phyloP scores from a whole-genome alignment of 2,888 invertebrate species.

The Cantharis rustica region DNA sequence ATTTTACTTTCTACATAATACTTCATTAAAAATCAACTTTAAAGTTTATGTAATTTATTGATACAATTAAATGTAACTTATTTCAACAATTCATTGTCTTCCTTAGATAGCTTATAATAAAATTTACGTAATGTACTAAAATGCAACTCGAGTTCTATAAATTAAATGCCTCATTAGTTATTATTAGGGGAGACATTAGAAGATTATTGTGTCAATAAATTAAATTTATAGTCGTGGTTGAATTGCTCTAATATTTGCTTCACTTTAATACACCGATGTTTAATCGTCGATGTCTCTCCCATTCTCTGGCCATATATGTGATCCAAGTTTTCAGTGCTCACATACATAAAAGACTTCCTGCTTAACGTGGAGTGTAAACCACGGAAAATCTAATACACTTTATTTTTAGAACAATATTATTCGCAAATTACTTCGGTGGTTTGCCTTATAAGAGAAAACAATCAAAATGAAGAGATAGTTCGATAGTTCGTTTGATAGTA shows the following conservation, averaged over 20 bases:
- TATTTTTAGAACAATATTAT: too few relatives aligned
- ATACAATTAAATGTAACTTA: background rate
- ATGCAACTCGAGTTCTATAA: background rate
- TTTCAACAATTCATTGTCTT: background rate
- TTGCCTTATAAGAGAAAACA: too few relatives aligned
- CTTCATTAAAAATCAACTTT: background rate
- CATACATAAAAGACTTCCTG: too few relatives aligned
- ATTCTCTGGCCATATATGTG: too few relatives aligned
- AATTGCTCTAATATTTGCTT: background rate
- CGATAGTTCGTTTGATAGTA: too few relatives aligned
- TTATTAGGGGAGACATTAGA: background rate
- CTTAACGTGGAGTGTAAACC: too few relatives aligned
- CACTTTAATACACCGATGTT: background rate
- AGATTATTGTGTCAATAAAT: background rate
- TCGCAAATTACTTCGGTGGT: too few relatives aligned
- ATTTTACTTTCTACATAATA: background rate
- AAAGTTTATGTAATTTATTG: background rate
- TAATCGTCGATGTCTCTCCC: background rate
- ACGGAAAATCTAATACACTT: too few relatives aligned
- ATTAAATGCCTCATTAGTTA: background rate
- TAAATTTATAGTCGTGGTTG: background rate
- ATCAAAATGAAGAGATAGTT: too few relatives aligned
- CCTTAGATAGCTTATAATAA: background rate
- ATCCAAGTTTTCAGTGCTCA: too few relatives aligned
- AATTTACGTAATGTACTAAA: background rate